Evolutionary conservation across 2,113 vertebrate species (phyloP).

Genomic region (Opisthocomus hoazin): DNA sequence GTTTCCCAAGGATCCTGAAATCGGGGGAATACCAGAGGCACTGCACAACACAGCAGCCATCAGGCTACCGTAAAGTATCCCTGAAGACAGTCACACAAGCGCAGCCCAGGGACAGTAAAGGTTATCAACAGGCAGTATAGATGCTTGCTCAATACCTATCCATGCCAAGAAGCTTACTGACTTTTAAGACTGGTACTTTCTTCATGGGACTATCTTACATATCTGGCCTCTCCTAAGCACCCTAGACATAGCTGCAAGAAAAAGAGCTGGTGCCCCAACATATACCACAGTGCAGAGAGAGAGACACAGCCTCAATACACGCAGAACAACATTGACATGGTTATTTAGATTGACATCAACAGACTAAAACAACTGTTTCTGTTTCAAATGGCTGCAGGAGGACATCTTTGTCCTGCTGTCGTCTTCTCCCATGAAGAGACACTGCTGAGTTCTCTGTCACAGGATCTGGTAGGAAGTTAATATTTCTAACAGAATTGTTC

Average conservation of each 20-base stretch:
- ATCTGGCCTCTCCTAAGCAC: neutral
- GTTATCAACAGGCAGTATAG: neutral
- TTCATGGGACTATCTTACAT: neutral
- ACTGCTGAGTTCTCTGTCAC: neutral
- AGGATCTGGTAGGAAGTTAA: neutral
- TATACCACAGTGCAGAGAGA: neutral
- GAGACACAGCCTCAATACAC: neutral
- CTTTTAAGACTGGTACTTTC: neutral
- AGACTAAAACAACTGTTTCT: neutral
- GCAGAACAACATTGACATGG: rapidly evolving
- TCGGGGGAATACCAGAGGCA: neutral
- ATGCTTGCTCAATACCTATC: neutral
- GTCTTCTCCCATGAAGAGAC: neutral
- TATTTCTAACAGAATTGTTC: neutral
- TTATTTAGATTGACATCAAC: neutral
- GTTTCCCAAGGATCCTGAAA: neutral
- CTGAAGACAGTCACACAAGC: neutral
- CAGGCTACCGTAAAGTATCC: neutral
- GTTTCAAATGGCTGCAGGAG: neutral
- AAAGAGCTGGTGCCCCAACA: neutral
- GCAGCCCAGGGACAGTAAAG: neutral
- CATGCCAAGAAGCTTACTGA: neutral
- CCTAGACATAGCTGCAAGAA: neutral
- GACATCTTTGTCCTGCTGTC: neutral
- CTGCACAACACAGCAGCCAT: neutral